These are phyloP conservation scores for Mesaphorura yosii DNA, from an alignment of 1,140 invertebrate species.

Conservation along the genomic window DNA sequence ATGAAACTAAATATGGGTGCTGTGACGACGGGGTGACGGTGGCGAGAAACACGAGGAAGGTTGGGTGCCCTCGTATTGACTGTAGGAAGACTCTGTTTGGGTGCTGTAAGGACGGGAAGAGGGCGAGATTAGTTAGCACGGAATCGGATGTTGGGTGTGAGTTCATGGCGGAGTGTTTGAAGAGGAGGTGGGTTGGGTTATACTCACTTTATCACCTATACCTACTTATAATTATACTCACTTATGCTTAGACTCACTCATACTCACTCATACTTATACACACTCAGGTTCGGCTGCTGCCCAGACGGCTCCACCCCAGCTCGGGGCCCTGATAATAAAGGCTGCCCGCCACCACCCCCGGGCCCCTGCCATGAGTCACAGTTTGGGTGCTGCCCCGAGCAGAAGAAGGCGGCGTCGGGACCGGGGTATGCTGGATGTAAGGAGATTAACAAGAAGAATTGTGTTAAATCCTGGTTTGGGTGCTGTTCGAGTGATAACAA, in stretches of 20 bases:
- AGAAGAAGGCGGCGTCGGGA: slow-evolving; percentile 42
- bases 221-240: too few relatives aligned
- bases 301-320: slow-evolving; percentile 50
- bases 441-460: slow-evolving; percentile 40
- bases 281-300: slow-evolving; percentile 48
- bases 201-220: too few relatives aligned
- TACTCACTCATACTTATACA: too few relatives aligned
- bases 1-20: slow-evolving; percentile 73
- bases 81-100: slow-evolving; percentile 69
- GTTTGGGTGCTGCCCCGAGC: slow-evolving; percentile 55
- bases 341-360: slow-evolving; percentile 42
- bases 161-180: too few relatives aligned
- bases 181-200: too few relatives aligned
- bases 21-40: slow-evolving; percentile 78
- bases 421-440: slow-evolving; percentile 42
- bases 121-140: too few relatives aligned
- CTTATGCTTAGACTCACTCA: too few relatives aligned
- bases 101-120: slow-evolving; percentile 72
- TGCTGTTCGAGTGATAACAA: slow-evolving; percentile 60
- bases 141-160: too few relatives aligned
- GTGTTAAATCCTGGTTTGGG: slow-evolving; percentile 50
- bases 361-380: slow-evolving; percentile 37
- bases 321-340: slow-evolving; percentile 45
- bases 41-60: slow-evolving; percentile 48
- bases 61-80: slow-evolving; percentile 64